A percentile compares a stretch with the other conserved stretches of the same genome.
Conservation (phyloP, 2,888 invertebrate genomes). For the Notodonta ziczac region DNA sequence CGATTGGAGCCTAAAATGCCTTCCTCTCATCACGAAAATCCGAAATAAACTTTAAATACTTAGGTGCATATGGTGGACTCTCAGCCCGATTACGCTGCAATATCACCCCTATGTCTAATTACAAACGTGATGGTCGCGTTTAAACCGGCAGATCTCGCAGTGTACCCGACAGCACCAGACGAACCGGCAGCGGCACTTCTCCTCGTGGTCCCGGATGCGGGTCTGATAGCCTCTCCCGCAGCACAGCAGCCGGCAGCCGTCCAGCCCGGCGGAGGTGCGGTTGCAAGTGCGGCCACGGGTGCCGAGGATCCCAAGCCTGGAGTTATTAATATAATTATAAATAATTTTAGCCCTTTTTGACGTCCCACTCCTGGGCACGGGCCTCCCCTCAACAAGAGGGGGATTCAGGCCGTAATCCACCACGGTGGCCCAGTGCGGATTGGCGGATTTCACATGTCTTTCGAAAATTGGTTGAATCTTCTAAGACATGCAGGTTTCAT, state of each 20-base stretch:
- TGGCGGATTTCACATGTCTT: too few relatives aligned
- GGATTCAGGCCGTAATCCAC: too few relatives aligned
- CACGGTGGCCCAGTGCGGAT: too few relatives aligned
- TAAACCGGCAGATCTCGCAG: conserved; percentile 92
- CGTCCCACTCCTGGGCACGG: too few relatives aligned
- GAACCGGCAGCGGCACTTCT: conserved; percentile 95
- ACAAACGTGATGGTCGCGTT: conserved; percentile 93
- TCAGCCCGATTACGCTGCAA: too few relatives aligned
- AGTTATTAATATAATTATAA: conserved; percentile 31
- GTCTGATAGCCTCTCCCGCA: conserved; percentile 96
- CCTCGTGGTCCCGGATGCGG: conserved; percentile 91
- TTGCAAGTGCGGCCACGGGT: conserved; percentile 93
- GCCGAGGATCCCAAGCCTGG: conserved; percentile 91
- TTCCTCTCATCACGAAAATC: too few relatives aligned
- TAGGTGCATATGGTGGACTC: not conserved
- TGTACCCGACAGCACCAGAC: conserved; percentile 96
- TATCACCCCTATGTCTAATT: conserved; percentile 80
- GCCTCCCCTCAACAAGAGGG: too few relatives aligned
- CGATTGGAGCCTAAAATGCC: too few relatives aligned
- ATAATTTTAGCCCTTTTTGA: too few relatives aligned
- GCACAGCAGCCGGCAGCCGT: conserved; percentile 94
- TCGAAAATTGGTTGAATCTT: too few relatives aligned
- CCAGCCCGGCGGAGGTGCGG: conserved; percentile 92
- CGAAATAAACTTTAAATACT: too few relatives aligned
- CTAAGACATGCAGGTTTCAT: too few relatives aligned